Base-by-base conservation (phyloP, 2,797 vertebrate species). In the Cuculus canorus region DNA sequence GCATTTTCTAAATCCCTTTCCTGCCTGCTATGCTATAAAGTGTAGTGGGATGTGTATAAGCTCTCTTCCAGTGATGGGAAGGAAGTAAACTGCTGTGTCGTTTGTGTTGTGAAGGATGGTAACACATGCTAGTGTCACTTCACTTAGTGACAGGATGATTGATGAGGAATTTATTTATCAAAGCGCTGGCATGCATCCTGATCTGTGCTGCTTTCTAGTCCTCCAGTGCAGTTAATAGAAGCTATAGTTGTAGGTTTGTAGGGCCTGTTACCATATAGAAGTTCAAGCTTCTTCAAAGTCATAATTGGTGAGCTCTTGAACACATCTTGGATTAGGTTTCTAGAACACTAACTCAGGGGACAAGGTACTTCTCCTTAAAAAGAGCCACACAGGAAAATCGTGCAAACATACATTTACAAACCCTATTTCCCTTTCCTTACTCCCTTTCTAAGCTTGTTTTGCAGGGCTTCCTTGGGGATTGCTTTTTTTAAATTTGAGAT, bases 61-160 rank as follows among this genome's bases (percentile, higher is more conserved):
- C 47, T 82, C 27, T 70, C 18, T 72, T 76, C 28, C 64, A 79
- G 47, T 82, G 86, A 93, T 52, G 82, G 66, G 72, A 94, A 73
- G 59, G 68, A 92, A 90, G 59, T 37, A 93, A 71, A 65, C 66
- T 85, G 77, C 72, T 1, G 19, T 78, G 60, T 28, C 94, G 64
- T 43, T 85, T 47, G 25, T 73, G n/a, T 79, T 82, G 45, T 91
- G 78, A 94, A 70, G 47, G 68, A 77, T 65, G 64, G 83, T 88
- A 92, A 73, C 61, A 90, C 78, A 73, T 83, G 86, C 27, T 82
- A 30, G n/a, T 11, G 7, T 61, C 63, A 9, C 3, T 41, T 82
- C 33, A 43, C 24, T 91, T 81, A 60, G 5, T 52, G 82, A 37
- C 59, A 79, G 54, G 47, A 43, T 88, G 64, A 48, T 61, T 83